phyloP scores from a whole-genome alignment of 1,140 invertebrate species.

The Dendrolimus kikuchii region DNA sequence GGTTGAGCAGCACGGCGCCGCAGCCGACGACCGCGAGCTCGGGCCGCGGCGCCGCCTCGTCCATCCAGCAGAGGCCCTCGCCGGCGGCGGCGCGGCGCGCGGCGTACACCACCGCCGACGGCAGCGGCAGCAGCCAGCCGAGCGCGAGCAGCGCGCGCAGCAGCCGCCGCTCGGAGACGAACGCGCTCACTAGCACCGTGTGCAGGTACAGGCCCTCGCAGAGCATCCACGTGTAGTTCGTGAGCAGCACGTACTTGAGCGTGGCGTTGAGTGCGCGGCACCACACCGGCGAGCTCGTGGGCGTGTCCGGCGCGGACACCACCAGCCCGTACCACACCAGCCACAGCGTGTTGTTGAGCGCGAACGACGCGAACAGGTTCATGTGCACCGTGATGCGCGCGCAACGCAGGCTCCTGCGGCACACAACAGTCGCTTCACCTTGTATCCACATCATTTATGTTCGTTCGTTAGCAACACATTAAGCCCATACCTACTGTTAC shows the following conservation, averaged over 20 bases:
- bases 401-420: conserved; percentile 78
- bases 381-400: conserved; percentile 93
- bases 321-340: conserved; percentile 77
- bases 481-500: no score
- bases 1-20: conserved; percentile 86
- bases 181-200: conserved; percentile 92
- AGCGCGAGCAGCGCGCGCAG: conserved; percentile 86
- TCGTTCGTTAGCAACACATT: no score
- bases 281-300: conserved; percentile 75
- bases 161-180: conserved; percentile 89
- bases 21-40: conserved; percentile 87
- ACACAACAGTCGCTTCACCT: not conserved
- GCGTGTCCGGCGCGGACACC: conserved; percentile 65
- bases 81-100: conserved; percentile 60
- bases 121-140: conserved; percentile 88
- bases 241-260: conserved; percentile 91
- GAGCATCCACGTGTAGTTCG: conserved; percentile 97
- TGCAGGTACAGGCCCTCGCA: conserved; percentile 95
- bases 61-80: conserved; percentile 82
- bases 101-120: conserved; percentile 80
- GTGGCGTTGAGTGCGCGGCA: conserved; percentile 89
- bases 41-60: conserved; percentile 78
- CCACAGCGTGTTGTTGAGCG: conserved; percentile 83
- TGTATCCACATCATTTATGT: no score
- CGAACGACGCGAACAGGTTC: conserved; percentile 94